These are phyloP conservation scores for Andricus grossulariae DNA, from an alignment of 1,140 invertebrate species.

Conservation along the genomic window DNA sequence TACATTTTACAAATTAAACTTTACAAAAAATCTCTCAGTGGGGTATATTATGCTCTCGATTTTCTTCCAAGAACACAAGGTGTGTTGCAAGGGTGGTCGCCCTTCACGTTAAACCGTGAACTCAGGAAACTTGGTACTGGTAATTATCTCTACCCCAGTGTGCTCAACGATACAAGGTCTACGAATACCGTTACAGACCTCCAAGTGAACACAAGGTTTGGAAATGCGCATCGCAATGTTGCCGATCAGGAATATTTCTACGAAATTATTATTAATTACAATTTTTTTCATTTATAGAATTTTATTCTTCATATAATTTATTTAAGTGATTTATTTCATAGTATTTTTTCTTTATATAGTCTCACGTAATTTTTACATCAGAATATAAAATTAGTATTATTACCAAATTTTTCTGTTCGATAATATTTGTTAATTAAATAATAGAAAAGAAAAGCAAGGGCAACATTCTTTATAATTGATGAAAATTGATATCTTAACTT, in stretches of 20 bases:
- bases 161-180: not conserved
- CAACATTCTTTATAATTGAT: no score
- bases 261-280: not conserved
- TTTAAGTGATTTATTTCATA: no score
- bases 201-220: not conserved
- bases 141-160: constrained; percentile 2
- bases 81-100: not conserved
- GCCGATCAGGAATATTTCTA: not conserved
- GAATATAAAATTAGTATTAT: no score
- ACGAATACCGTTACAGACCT: not conserved
- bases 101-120: constrained; percentile 10
- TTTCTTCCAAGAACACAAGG: constrained; percentile 24
- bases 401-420: no score
- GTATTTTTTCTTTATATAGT: no score
- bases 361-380: no score
- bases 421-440: no score
- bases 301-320: no score
- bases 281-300: not conserved
- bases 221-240: constrained; percentile 1
- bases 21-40: not conserved
- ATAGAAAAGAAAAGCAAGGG: no score
- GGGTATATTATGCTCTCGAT: not conserved
- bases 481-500: no score
- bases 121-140: constrained; percentile 8
- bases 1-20: not conserved